phyloP scores from a whole-genome alignment of 2,888 invertebrate genomes.

The Mythimna albipuncta region DNA sequence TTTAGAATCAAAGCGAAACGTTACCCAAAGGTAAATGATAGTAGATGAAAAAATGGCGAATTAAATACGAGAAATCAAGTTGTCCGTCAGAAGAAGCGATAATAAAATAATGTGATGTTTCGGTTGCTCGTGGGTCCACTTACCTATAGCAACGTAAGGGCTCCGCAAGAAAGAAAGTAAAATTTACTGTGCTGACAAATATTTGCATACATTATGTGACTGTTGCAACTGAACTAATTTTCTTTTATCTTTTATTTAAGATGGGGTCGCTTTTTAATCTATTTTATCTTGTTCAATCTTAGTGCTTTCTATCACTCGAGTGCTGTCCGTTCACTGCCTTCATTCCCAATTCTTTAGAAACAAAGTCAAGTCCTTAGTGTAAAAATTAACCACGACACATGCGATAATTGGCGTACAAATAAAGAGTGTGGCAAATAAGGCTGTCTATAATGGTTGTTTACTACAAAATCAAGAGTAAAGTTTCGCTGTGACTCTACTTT shows the following conservation, averaged over 20 bases:
- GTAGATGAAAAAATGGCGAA: constrained; percentile 79
- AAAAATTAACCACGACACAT: constrained; percentile 77
- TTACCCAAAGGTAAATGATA: constrained; percentile 86
- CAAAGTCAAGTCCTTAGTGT: constrained; percentile 55
- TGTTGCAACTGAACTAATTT: constrained; percentile 77
- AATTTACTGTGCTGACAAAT: constrained; percentile 89
- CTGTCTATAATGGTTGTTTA: constrained; percentile 75
- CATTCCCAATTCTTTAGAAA: constrained; percentile 47
- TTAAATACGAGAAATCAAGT: constrained; percentile 76
- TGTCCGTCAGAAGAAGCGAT: constrained; percentile 79
- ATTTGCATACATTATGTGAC: constrained; percentile 78
- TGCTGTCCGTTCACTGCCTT: constrained; percentile 54
- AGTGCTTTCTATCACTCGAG: constrained; percentile 56
- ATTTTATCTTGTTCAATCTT: constrained; percentile 40
- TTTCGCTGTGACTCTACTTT: constrained; percentile 90
- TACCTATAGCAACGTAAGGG: constrained; percentile 90
- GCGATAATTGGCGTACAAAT: constrained; percentile 82
- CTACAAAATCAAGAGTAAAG: constrained; percentile 87
- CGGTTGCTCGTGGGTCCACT: constrained; percentile 86
- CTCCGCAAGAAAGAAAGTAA: constrained; percentile 91
- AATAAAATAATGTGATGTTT: constrained; percentile 79
- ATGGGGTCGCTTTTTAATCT: constrained; percentile 35
- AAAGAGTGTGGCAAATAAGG: constrained; percentile 87
- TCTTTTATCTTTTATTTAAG: constrained; percentile 55
- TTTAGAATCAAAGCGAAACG: constrained; percentile 90